Conservation (phyloP, 2,797 vertebrate species). For the Oreochromis mossambicus region DNA sequence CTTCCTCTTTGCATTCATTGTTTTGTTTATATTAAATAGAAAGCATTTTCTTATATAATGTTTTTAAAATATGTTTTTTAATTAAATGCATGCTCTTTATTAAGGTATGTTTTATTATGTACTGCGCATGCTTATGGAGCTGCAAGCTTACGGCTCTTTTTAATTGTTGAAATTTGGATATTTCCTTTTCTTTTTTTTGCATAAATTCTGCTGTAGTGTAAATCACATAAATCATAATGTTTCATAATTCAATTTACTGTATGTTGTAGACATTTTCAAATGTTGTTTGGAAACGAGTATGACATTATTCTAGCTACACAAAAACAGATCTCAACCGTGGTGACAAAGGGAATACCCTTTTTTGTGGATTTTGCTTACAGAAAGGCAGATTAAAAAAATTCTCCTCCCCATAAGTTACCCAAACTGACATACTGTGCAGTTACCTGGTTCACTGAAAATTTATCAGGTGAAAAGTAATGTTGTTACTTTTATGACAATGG, state of each 20-base stretch:
- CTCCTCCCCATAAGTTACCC: neutral
- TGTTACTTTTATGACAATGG: neutral
- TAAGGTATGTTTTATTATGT: conserved; percentile 29
- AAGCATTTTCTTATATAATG: neutral
- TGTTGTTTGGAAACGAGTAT: neutral
- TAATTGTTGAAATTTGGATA: neutral
- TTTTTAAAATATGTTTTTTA: neutral
- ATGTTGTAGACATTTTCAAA: neutral
- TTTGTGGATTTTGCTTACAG: neutral
- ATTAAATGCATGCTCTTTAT: conserved; percentile 48
- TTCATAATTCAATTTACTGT: conserved; percentile 12
- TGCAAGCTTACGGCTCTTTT: neutral
- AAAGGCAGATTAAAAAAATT: neutral
- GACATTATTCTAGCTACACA: neutral
- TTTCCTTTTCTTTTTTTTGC: neutral
- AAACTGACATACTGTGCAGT: neutral
- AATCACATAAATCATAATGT: neutral
- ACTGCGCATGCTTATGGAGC: conserved; percentile 31
- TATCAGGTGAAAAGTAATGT: neutral
- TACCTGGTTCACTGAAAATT: neutral
- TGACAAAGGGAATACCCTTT: neutral
- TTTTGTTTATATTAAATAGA: neutral
- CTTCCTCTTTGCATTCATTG: conserved; percentile 5
- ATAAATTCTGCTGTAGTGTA: conserved; percentile 45
- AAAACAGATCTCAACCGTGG: neutral